These are phyloP conservation scores for Ursus arctos DNA, from an alignment of 2,113 vertebrate species.

Conservation along the genomic window DNA sequence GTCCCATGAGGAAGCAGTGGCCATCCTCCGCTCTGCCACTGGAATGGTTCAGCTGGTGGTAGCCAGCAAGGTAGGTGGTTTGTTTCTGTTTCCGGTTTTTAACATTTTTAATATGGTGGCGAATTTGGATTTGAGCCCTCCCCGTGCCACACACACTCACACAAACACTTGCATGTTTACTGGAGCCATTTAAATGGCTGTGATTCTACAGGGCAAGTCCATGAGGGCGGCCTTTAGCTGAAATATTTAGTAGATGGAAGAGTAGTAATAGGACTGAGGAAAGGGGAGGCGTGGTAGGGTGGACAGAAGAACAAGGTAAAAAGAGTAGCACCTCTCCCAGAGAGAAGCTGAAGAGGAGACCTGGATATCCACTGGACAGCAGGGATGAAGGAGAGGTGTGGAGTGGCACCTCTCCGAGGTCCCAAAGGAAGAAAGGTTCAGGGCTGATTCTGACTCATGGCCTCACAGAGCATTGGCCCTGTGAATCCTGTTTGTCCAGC, in stretches of 20 bases:
- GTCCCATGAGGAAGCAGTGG: conserved; percentile 96
- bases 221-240: not conserved
- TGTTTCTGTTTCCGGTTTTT: not conserved
- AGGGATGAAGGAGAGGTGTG: rapidly evolving
- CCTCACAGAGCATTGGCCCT: not conserved
- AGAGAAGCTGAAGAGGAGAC: conserved; percentile 57
- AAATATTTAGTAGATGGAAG: not conserved
- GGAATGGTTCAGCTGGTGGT: conserved; percentile 96
- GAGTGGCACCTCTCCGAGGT: not conserved
- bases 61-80: conserved; percentile 93
- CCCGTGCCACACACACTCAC: not conserved
- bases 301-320: not conserved
- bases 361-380: rapidly evolving
- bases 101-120: not conserved
- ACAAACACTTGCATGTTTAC: not conserved
- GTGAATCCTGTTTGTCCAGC: not conserved
- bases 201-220: not conserved
- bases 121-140: not conserved
- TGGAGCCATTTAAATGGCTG: not conserved
- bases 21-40: conserved; percentile 92
- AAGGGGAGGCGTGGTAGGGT: not conserved
- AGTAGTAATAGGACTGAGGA: not conserved
- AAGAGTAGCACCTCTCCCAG: not conserved
- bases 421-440: not conserved
- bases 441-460: not conserved